Conservation (phyloP, 2,113 vertebrate genomes). For the Harpagus bidentatus region DNA sequence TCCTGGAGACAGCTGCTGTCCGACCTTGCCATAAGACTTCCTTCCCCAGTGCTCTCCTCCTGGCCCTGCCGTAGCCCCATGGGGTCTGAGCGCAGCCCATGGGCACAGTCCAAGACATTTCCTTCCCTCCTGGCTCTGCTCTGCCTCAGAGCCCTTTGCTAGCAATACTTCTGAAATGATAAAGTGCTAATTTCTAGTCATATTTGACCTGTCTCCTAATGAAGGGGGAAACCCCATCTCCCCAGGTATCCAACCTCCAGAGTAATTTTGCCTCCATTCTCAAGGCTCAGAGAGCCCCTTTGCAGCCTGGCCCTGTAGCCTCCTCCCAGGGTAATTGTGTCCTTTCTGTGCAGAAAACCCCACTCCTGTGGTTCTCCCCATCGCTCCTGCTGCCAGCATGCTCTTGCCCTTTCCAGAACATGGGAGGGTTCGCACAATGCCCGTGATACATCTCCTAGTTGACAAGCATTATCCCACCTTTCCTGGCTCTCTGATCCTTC, state of each 20-base stretch:
- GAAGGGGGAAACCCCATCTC: background rate
- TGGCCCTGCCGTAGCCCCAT: background rate
- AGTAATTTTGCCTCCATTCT: background rate
- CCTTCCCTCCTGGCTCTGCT: constrained; percentile 20
- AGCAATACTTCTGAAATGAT: background rate
- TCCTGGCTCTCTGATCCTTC: background rate
- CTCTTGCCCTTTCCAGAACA: background rate
- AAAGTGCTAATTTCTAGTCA: background rate
- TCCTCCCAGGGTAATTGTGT: background rate
- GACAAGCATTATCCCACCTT: background rate
- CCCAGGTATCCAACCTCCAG: background rate
- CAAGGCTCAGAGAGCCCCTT: background rate
- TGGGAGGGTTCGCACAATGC: background rate
- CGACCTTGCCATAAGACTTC: constrained; percentile 17
- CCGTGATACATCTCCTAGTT: background rate
- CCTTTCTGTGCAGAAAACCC: background rate
- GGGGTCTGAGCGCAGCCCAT: background rate
- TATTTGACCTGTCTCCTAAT: background rate
- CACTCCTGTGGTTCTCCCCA: background rate
- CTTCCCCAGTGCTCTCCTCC: constrained; percentile 10
- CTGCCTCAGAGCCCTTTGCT: background rate
- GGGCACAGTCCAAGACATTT: constrained; percentile 10
- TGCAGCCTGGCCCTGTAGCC: background rate
- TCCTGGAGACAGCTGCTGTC: constrained; percentile 51
- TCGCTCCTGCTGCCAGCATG: background rate